Base-by-base conservation (phyloP, 2,888 invertebrate genomes). In the Melinaea menophilus region DNA sequence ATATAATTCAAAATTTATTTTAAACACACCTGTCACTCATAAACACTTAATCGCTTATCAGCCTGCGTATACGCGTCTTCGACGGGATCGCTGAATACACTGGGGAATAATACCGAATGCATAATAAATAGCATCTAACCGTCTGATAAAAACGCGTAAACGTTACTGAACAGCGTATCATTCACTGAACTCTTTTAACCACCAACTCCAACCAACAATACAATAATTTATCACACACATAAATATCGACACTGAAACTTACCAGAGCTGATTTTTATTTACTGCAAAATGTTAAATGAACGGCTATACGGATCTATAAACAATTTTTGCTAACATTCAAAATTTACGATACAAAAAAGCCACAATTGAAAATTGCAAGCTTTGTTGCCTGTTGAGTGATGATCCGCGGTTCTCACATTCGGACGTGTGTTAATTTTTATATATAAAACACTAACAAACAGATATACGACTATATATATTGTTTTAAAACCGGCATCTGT, bases 171-270 rank as follows among this genome's bases (percentile, higher is more conserved):
- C 75, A 73, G 74, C 73, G 72, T 73, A 75, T 77, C 75, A 76
- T 71, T 69, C 71, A 57, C 69, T 69, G 72, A 71, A 73, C 67
- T 58, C 55, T 62, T 62, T 60, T 57, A 71, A 67, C 70, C 72
- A 72, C 73, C 55, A 56, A 47, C 61, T 62, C 72, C 73, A 73
- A 67, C 73, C 81, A 74, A 88, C 87, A 89, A 89, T 88, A 79
- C 76, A 79, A 78, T 79, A 68, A 85, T 90, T 83, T 86, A 88
- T 89, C 88, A 84, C 75, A 68, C 73, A 72, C 81, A 74, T 88
- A 84, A 86, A 86, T 84, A 86, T 82, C 82, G 76, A 77, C 81
- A 73, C 75, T 84, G 86, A 88, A 73, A 78, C 71, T 79, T 76
- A 72, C 84, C 88, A 88, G 88, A 85, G 72, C 75, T 73, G 69